Conservation (phyloP, 2,888 invertebrate species). For the Drosophila phalerata region DNA sequence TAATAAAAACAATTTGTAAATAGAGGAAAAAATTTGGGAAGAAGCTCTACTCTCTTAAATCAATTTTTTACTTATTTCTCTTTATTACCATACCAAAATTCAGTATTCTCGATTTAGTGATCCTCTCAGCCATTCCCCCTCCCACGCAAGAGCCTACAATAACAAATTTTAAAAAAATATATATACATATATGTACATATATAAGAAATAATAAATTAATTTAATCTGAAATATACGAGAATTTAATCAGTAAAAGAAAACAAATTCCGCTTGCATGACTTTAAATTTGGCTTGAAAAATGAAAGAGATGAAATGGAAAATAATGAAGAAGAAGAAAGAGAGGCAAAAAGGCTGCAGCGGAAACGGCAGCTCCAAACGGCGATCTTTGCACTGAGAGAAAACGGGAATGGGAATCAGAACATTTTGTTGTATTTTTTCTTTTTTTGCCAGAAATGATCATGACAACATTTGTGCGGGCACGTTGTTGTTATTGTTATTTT, state of each 20-base stretch:
- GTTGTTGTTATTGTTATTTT: conserved; percentile 57
- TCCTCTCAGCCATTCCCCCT: no score
- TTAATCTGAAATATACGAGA: conserved; percentile 40
- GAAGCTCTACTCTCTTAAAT: neutral
- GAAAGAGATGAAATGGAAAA: conserved; percentile 33
- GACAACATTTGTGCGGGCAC: conserved; percentile 80
- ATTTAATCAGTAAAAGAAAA: conserved; percentile 57
- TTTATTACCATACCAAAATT: conserved; percentile 28
- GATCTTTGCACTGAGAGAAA: conserved; percentile 16
- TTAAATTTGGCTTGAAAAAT: conserved; percentile 72
- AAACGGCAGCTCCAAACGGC: conserved; percentile 43
- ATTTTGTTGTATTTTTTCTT: conserved; percentile 22
- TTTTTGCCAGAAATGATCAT: conserved; percentile 76
- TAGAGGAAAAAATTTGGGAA: neutral
- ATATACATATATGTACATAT: neutral
- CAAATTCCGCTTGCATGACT: conserved; percentile 66
- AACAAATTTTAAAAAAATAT: conserved; percentile 26
- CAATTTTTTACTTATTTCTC: neutral
- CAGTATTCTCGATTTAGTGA: neutral
- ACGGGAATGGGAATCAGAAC: conserved; percentile 5
- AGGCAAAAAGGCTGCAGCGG: conserved; percentile 49
- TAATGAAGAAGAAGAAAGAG: conserved; percentile 19
- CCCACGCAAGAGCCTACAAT: neutral
- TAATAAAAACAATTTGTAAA: neutral
- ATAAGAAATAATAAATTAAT: conserved; percentile 11